Conservation (phyloP, 2,113 vertebrate genomes). For the Delphinapterus leucas region DNA sequence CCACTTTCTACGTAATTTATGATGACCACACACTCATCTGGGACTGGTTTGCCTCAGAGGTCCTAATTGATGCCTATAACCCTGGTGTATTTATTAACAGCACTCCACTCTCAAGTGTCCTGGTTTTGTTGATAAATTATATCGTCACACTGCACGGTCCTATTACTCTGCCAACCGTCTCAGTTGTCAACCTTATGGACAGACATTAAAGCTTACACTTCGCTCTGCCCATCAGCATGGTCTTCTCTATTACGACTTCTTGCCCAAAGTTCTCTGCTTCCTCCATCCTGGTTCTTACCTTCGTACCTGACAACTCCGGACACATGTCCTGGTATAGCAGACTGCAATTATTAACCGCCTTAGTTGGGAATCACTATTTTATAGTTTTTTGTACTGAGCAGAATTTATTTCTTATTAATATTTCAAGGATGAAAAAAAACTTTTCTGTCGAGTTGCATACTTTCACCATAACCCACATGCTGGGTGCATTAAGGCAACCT, state of each 20-base stretch:
- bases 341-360: not conserved
- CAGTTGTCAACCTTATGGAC: not conserved
- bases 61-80: not conserved
- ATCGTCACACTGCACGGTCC: not conserved
- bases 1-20: not conserved
- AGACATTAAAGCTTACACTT: not conserved
- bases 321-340: fast-evolving
- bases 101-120: not conserved
- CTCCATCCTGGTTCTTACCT: not conserved
- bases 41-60: not conserved
- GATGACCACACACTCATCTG: not conserved
- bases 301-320: not conserved
- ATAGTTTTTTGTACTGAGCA: not conserved
- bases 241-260: not conserved
- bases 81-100: not conserved
- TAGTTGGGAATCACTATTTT: not conserved
- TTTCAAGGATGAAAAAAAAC: not conserved
- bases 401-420: not conserved
- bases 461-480: not conserved
- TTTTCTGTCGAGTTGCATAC: not conserved
- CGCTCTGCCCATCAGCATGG: not conserved
- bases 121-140: not conserved
- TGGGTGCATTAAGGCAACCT: not conserved
- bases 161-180: not conserved
- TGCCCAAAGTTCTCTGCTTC: not conserved